Base-by-base conservation (phyloP, 2,888 invertebrate species). In the Coleophora flavipennella region DNA sequence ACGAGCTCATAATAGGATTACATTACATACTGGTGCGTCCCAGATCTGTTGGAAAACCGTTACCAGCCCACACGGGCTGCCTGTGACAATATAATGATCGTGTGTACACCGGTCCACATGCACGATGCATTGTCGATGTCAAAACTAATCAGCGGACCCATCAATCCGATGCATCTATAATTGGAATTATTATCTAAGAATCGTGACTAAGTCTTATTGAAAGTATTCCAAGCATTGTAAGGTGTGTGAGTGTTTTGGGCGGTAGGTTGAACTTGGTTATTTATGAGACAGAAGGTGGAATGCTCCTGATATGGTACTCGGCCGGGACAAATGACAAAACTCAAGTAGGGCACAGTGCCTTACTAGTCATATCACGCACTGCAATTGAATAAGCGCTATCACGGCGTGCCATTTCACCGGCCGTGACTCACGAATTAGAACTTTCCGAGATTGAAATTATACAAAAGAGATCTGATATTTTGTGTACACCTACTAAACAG, bases 371-470 rank as follows among this genome's bases (percentile, higher is more conserved):
- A 74, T 75, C 77, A 75, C 69, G 78, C 70, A 59, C 60, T 49
- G 67, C 72, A 76, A 77, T 43, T 78, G 76, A 76, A 78, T 70
- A 67, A 62, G 69, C 61, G 59, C 67, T 64, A 70, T 70, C 69
- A 63, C 67, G 69, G 67, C 71, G 73, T 69, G 69, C 77, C 74
- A 73, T 80, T 78, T 77, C 74, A 70, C 70, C 60, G 65, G 60
- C 75, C 81, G 83, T 81, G 83, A 81, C 78, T 80, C 83, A 83
- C 81, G 81, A 81, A 80, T 80, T 80, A 81, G 78, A 80, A 63
- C 78, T 76, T 51, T 62, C 65, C 65, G 67, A 78, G 75, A 78
- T 76, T 67, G 72, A 75, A 78, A 81, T 78, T 80, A 81, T 66
- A 61, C 63, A 59, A 61, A 60, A 70, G 66, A 20, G 20, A 20